phyloP scores from a whole-genome alignment of 2,888 invertebrate species.

The Strigamia transsilvanica region DNA sequence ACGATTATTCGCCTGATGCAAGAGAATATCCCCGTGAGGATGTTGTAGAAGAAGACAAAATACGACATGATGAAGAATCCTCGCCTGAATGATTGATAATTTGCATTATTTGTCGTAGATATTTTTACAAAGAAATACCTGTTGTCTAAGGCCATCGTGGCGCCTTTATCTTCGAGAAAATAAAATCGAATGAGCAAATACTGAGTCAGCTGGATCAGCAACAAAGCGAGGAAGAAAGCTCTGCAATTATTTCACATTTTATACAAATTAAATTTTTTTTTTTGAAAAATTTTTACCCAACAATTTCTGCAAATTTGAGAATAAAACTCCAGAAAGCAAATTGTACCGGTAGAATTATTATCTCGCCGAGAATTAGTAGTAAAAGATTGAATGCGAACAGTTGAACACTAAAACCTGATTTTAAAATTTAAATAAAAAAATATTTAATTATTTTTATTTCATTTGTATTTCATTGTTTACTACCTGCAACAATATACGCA shows the following conservation, averaged over 20 bases:
- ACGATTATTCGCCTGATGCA: neutral
- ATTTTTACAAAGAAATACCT: neutral
- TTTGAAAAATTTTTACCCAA: neutral
- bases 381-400: neutral
- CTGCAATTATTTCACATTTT: neutral
- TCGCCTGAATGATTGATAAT: neutral
- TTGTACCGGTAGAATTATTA: neutral
- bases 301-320: neutral
- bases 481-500: neutral
- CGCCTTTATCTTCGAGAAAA: constrained; percentile 17
- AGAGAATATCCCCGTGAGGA: neutral
- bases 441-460: no score
- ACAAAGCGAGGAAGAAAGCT: neutral
- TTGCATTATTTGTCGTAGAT: neutral
- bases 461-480: no score
- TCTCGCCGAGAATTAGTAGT: neutral
- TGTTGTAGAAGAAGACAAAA: constrained; percentile 50
- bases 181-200: neutral
- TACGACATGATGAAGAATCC: constrained; percentile 45
- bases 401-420: neutral
- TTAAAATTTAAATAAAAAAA: neutral
- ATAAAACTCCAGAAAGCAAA: neutral
- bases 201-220: neutral
- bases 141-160: neutral
- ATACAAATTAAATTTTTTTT: no score